Evolutionary conservation across 2,113 vertebrate species (phyloP).

Genomic region (Pleuronectes platessa): DNA sequence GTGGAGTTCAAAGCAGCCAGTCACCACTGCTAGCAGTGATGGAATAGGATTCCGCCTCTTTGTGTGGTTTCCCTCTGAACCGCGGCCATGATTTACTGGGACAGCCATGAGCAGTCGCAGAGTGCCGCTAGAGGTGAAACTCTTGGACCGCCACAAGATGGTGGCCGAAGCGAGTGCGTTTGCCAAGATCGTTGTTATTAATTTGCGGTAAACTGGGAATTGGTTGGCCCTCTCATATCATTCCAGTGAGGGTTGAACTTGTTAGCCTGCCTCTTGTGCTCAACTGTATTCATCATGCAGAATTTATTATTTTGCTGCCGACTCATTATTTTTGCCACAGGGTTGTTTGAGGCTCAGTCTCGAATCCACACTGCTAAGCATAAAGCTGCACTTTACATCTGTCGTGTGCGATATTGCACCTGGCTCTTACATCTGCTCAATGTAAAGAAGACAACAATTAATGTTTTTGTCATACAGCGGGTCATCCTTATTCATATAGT

Average conservation of each 20-base stretch:
- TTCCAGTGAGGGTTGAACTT: constrained; percentile 40
- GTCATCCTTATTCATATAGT: neutral
- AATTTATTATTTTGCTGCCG: constrained; percentile 3
- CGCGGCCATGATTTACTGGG: constrained; percentile 36
- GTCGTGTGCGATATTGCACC: neutral
- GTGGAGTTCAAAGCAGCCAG: constrained; percentile 62
- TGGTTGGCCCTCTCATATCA: constrained; percentile 18
- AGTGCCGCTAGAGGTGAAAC: constrained; percentile 32
- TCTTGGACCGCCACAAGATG: constrained; percentile 40
- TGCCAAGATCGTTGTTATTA: constrained; percentile 44
- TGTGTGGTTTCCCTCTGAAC: constrained; percentile 48
- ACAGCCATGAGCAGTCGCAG: constrained; percentile 13
- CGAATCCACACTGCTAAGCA: neutral
- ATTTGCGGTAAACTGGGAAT: constrained; percentile 40
- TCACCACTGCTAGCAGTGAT: constrained; percentile 48
- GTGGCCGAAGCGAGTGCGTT: constrained; percentile 29
- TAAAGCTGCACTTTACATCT: constrained; percentile 1
- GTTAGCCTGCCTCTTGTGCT: constrained; percentile 10
- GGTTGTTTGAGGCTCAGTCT: neutral
- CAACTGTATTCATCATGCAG: neutral
- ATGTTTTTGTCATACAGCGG: neutral
- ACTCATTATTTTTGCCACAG: neutral
- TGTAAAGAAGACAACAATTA: neutral
- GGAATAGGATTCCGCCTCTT: constrained; percentile 57
- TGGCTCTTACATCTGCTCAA: neutral